Conservation (phyloP, 2,888 invertebrate genomes). For the Piscicola geometra region DNA sequence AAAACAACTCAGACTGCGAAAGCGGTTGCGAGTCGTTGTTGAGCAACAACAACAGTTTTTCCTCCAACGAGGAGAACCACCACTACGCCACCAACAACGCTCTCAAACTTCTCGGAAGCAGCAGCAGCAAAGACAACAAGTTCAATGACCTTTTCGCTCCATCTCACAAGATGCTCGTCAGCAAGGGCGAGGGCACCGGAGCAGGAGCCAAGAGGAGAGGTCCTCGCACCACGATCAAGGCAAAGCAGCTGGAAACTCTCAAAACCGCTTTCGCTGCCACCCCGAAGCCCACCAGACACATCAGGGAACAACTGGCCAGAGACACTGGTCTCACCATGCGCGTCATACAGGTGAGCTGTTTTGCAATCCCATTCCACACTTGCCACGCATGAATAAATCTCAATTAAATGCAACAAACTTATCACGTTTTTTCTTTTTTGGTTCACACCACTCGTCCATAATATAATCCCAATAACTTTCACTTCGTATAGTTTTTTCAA, state of each 20-base stretch:
- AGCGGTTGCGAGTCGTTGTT: constrained; percentile 35
- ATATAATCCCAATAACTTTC: too few relatives aligned
- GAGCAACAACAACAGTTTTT: constrained; percentile 11
- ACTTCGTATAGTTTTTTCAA: too few relatives aligned
- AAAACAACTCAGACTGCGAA: background rate
- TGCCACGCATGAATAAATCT: too few relatives aligned
- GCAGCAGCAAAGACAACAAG: constrained; percentile 43
- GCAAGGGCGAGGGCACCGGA: constrained; percentile 25
- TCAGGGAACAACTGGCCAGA: constrained; percentile 95
- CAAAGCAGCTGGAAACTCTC: constrained; percentile 95
- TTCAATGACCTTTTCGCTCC: constrained; percentile 28
- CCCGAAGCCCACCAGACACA: constrained; percentile 97
- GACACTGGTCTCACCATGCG: constrained; percentile 98
- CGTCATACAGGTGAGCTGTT: constrained; percentile 81
- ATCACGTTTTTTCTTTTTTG: too few relatives aligned
- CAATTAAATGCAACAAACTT: too few relatives aligned
- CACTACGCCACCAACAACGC: constrained; percentile 5
- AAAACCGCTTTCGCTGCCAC: constrained; percentile 98
- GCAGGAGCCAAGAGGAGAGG: constrained; percentile 64
- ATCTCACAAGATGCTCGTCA: background rate
- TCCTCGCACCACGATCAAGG: constrained; percentile 96
- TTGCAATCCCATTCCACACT: too few relatives aligned
- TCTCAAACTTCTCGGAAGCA: constrained; percentile 36
- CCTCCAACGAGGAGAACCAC: background rate
- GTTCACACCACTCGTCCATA: too few relatives aligned